Percentiles rank a stretch among this genome's conserved stretches.
Conservation (phyloP, 35 echinoderm and acorn worm species). For the Stichopus chloronotus region DNA sequence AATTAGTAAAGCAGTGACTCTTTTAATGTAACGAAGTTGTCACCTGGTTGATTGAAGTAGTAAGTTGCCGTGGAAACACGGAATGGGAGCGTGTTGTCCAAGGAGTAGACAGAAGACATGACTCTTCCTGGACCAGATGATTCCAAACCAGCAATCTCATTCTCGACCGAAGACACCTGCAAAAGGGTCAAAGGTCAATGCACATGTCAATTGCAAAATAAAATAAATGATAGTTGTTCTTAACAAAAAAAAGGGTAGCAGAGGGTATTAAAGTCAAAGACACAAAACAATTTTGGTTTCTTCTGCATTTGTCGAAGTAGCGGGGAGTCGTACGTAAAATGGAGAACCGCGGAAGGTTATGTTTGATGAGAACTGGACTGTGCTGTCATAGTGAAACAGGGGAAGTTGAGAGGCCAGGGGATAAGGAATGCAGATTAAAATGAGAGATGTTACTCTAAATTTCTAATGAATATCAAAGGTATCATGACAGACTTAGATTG, state of each 20-base stretch:
- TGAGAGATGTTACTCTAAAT: no score
- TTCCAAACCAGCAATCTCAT: constrained; percentile 54
- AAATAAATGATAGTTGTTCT: no score
- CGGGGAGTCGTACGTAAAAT: no score
- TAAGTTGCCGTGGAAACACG: constrained; percentile 57
- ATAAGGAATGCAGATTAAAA: no score
- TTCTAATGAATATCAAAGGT: no score
- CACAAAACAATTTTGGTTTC: no score
- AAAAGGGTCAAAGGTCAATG: background rate
- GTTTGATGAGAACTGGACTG: no score
- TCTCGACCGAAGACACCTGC: constrained; percentile 55
- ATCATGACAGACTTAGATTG: no score
- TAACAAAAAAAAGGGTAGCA: background rate
- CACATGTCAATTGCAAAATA: background rate
- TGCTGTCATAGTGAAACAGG: no score
- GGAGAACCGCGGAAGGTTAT: no score
- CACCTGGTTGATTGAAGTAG: constrained; percentile 50
- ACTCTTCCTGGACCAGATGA: constrained; percentile 38
- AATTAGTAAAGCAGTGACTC: background rate
- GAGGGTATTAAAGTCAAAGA: background rate
- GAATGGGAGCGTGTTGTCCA: constrained; percentile 56
- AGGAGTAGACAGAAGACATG: constrained; percentile 48
- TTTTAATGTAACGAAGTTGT: background rate
- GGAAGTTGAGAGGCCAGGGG: no score
- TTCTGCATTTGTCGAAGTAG: no score